A percentile compares a stretch with the other conserved stretches of the same genome.
phyloP scores from a whole-genome alignment of 2,888 invertebrate genomes.

The Bombylius major region DNA sequence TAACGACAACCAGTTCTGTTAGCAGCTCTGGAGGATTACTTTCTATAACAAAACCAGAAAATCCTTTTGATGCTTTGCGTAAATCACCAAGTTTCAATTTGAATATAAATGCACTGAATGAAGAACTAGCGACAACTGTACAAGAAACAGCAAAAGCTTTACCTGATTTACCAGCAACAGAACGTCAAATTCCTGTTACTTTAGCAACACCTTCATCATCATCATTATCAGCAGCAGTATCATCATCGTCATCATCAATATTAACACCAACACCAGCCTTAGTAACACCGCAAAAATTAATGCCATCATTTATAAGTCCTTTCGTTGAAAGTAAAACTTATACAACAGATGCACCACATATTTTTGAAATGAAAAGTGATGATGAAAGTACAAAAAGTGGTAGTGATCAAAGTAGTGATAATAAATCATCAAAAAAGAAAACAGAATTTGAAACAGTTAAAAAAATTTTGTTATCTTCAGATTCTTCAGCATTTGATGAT shows the following conservation, averaged over 20 bases:
- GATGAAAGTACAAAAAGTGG: constrained; percentile 21
- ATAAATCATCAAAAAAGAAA: constrained; percentile 21
- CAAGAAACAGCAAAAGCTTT: constrained; percentile 30
- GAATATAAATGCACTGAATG: constrained; percentile 30
- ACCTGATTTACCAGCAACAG: constrained; percentile 22
- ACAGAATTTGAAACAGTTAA: constrained; percentile 32
- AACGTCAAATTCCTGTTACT: background rate
- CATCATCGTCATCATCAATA: too few species aligned
- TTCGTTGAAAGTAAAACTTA: constrained; percentile 26
- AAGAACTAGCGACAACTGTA: constrained; percentile 31
- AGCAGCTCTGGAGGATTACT: constrained; percentile 1
- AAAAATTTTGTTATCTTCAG: constrained; percentile 29
- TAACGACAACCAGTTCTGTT: background rate
- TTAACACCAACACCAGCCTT: background rate
- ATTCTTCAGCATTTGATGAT: constrained; percentile 29
- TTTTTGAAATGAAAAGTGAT: constrained; percentile 30
- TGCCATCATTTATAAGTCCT: constrained; percentile 21
- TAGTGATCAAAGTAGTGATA: constrained; percentile 13
- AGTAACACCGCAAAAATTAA: background rate
- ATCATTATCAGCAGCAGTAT: too few species aligned
- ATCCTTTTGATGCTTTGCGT: constrained; percentile 38
- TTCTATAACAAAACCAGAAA: constrained; percentile 27
- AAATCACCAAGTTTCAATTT: constrained; percentile 36
- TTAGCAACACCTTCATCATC: background rate
- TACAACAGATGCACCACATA: constrained; percentile 20